Evolutionary conservation across 2,888 invertebrate species (phyloP), one percentile per base, ranked within the genome.

Genomic region (Ornithoptera alexandrae): DNA sequence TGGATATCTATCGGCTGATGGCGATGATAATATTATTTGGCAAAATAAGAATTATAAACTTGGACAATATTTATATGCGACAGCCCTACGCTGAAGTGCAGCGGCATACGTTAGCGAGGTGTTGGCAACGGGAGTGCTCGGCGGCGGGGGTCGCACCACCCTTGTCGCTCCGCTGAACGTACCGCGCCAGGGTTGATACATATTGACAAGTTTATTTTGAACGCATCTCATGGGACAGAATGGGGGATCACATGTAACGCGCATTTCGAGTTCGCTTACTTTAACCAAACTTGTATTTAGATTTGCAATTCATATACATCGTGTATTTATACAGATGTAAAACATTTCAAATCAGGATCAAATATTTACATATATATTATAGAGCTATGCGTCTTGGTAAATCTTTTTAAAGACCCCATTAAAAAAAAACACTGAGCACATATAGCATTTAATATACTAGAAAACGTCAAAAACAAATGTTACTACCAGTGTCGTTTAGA

Each of bases 81-180:
- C 82, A 87, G 77, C 90, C 89, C 89, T 90, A 75, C 65, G 72
- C 76, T 84, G 84, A 85, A 89, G 87, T 85, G 86, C 82, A 81
- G 82, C 84, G 81, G 85, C 86, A 85, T 87, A 87, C 85, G 86
- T 85, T 86, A 83, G 87, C 85, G 88, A 91, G 90, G 91, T 92
- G 92, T 92, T 86, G 87, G 85, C 86, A 89, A 87, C 87, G 90
- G 87, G 87, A 87, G 88, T 83, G 83, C 82, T 84, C 72, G 80
- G 80, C 72, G 75, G 72, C 70, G 72, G 73, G 69, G 76, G 73
- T 74, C 73, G 73, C 70, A 65, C 76, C 74, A 67, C 77, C 77
- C 76, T 76, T 78, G 77, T 78, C 79, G 86, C 84, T 84, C 83
- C 83, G 81, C 81, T 86, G 89, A 84, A 84, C 85, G 84, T 82